Evolutionary conservation across 2,888 invertebrate species (phyloP).

Genomic region (Thumatha senex): DNA sequence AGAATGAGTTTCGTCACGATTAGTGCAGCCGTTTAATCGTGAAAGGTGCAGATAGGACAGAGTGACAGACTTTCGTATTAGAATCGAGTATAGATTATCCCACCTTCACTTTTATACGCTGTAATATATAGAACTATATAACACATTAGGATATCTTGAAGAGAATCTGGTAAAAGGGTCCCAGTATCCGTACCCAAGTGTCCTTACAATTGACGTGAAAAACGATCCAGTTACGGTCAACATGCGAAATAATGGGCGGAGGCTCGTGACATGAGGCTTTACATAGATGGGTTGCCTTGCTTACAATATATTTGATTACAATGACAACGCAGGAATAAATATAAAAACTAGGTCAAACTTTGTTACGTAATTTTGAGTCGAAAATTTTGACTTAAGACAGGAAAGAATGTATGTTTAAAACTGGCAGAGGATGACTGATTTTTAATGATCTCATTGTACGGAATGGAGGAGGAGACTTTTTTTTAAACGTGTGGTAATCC

Average conservation of each 20-base stretch:
- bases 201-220: conserved; percentile 37
- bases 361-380: conserved; percentile 3
- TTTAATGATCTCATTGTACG: no score
- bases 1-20: conserved; percentile 12
- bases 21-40: not conserved
- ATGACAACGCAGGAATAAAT: conserved; percentile 18
- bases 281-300: conserved; percentile 14
- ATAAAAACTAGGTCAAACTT: conserved; percentile 14
- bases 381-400: not conserved
- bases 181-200: conserved; percentile 24
- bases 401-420: not conserved
- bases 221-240: conserved; percentile 33
- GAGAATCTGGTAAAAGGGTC: conserved; percentile 42
- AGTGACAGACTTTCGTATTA: no score
- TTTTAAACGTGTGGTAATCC: no score
- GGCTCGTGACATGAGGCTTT: conserved; percentile 27
- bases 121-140: conserved; percentile 42
- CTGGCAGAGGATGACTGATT: no score
- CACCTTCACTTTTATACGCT: conserved; percentile 23
- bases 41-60: no score
- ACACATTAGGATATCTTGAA: conserved; percentile 43
- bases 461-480: no score
- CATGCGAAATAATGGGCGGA: conserved; percentile 34
- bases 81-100: conserved; percentile 23
- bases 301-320: conserved; percentile 28